Evolutionary conservation across 2,797 vertebrate species (phyloP).

Genomic region (Apogon talboti): DNA sequence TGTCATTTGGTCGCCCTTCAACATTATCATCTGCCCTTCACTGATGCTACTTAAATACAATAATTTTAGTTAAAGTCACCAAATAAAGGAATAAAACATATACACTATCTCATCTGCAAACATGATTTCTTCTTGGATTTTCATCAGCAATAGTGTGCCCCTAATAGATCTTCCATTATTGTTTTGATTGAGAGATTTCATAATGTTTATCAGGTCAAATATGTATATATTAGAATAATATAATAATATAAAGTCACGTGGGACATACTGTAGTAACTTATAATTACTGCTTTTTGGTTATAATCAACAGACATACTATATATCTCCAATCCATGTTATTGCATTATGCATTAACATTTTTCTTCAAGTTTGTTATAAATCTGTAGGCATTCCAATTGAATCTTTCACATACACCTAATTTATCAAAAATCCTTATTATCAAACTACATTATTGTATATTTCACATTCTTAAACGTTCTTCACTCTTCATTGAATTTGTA

Average conservation of each 20-base stretch:
- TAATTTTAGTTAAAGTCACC: too few relatives aligned
- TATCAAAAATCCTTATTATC: neutral
- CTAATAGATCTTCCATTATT: too few relatives aligned
- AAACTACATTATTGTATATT: neutral
- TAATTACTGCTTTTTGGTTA: neutral
- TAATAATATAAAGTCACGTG: neutral
- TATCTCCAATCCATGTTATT: neutral
- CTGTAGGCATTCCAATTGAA: constrained; percentile 1
- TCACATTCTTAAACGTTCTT: neutral
- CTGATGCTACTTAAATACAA: too few relatives aligned
- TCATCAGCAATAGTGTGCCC: too few relatives aligned
- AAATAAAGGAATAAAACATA: too few relatives aligned
- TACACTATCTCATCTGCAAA: too few relatives aligned
- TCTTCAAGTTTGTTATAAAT: neutral
- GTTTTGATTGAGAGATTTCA: neutral
- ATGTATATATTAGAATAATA: constrained; percentile 1
- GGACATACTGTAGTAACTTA: neutral
- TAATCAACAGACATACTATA: neutral
- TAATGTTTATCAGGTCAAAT: constrained; percentile 18
- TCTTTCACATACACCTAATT: neutral
- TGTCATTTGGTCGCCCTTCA: too few relatives aligned
- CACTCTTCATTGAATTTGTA: neutral
- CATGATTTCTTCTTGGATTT: too few relatives aligned
- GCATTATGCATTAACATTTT: neutral
- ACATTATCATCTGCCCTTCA: too few relatives aligned